These are phyloP conservation scores for Callopanchax toddi DNA, from an alignment of 2,113 vertebrate species.

Conservation along the genomic window DNA sequence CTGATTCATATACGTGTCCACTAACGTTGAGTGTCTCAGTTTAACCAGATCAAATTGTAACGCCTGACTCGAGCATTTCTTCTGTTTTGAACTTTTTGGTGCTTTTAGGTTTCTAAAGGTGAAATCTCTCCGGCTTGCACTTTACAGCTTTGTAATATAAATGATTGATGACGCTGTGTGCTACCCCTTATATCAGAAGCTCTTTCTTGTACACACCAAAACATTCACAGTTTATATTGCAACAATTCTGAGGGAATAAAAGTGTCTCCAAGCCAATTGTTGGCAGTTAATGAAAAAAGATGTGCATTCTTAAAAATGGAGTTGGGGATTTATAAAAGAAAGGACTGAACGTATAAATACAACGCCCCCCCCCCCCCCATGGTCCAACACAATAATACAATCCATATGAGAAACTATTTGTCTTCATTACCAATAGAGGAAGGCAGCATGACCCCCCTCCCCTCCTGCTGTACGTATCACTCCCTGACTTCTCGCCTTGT, in stretches of 20 bases:
- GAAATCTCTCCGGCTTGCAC: slow-evolving; percentile 21
- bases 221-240: slow-evolving; percentile 40
- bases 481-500: slow-evolving; percentile 51
- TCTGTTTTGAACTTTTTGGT: slow-evolving; percentile 11
- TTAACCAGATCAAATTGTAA: slow-evolving; percentile 6
- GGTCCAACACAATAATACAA: slow-evolving; percentile 42
- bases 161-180: slow-evolving; percentile 47
- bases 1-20: not conserved
- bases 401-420: slow-evolving; percentile 58
- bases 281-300: slow-evolving; percentile 53
- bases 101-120: slow-evolving; percentile 12
- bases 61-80: not conserved
- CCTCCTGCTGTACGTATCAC: slow-evolving; percentile 23
- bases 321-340: too few species aligned
- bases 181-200: slow-evolving; percentile 20
- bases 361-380: slow-evolving; percentile 19
- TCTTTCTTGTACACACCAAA: slow-evolving; percentile 29
- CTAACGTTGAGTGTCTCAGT: too few species aligned
- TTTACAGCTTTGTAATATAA: slow-evolving; percentile 36
- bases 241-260: slow-evolving; percentile 50
- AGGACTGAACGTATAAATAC: slow-evolving; percentile 20
- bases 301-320: slow-evolving; percentile 22
- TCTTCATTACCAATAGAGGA: slow-evolving; percentile 66
- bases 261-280: slow-evolving; percentile 52
- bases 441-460: slow-evolving; percentile 26